Base-by-base conservation (phyloP, 2,797 vertebrate genomes). In the Antennarius maculatus region DNA sequence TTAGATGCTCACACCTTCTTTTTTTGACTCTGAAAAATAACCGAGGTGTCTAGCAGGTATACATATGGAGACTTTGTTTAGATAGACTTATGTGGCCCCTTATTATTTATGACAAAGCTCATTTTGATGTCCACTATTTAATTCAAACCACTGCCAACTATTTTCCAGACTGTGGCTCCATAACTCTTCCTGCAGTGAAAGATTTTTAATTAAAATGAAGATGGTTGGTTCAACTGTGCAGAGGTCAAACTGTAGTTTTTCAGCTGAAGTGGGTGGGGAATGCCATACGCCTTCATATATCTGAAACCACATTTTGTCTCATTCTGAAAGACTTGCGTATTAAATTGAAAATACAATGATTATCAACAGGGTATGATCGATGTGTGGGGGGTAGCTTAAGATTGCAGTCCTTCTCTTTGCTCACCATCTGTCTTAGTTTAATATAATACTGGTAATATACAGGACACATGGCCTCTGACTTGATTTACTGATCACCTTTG, bases 121-220 rank as follows among this genome's bases (percentile, higher is more conserved):
- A 79, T 81, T 91, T 87, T 79, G 74, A 63, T 71, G 60, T 54
- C 69, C 76, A 72, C 69, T 82, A 82, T 90, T 92, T 91, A 75
- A 90, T 90, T 89, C 74, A 81, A 59, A 57, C 63, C 51, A 37
- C 78, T 80, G 86, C 89, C 85, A 88, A 88, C 85, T 87, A 81
- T 88, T 87, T 87, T 88, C 66, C 84, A 77, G 76, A 80, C 75
- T 62, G 73, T 61, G 17, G 75, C 80, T 81, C 82, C 76, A 92
- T 91, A 91, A 89, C 72, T 93, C 89, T 86, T 83, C 39, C 69
- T 61, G 77, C 85, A 79, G 63, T 89, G 91, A 92, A 91, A 89
- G 86, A 88, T 88, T 92, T 92, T 92, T 91, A 91, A 93, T 93
- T 93, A 92, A 92, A 92, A 86, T 88, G 74, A 87, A 88, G 88